phyloP scores from a whole-genome alignment of 2,797 vertebrate species.

The Propithecus perrieri region DNA sequence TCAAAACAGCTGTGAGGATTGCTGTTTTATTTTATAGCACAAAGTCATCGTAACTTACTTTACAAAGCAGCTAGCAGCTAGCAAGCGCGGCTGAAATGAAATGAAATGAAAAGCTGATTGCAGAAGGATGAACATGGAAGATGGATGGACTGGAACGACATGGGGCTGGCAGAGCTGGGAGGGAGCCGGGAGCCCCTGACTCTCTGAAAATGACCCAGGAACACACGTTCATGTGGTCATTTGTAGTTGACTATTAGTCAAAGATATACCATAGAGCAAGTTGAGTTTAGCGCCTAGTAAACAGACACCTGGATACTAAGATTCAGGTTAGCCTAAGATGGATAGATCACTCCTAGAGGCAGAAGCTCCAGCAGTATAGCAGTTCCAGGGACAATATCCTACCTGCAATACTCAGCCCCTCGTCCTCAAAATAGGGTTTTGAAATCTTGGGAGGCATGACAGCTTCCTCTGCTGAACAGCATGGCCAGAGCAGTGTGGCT shows the following conservation, averaged over 20 bases:
- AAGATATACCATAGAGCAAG: background rate
- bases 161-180: background rate
- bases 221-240: background rate
- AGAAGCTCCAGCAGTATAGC: background rate
- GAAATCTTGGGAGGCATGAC: background rate
- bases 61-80: background rate
- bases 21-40: slow-evolving; percentile 63
- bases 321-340: background rate
- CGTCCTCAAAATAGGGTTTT: background rate
- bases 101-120: accelerated
- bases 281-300: background rate
- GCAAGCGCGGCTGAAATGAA: background rate
- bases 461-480: background rate
- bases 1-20: slow-evolving; percentile 70
- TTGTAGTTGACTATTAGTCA: background rate
- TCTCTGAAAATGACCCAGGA: slow-evolving; percentile 16
- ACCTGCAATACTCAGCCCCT: background rate
- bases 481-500: background rate
- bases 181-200: background rate
- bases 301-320: background rate
- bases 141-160: background rate
- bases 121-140: background rate
- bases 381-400: background rate
- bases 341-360: background rate
- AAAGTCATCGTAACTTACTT: slow-evolving; percentile 60